Evolutionary conservation across 2,113 vertebrate genomes (phyloP), one percentile per base, ranked within the genome.

Genomic region (Halcyon senegalensis): DNA sequence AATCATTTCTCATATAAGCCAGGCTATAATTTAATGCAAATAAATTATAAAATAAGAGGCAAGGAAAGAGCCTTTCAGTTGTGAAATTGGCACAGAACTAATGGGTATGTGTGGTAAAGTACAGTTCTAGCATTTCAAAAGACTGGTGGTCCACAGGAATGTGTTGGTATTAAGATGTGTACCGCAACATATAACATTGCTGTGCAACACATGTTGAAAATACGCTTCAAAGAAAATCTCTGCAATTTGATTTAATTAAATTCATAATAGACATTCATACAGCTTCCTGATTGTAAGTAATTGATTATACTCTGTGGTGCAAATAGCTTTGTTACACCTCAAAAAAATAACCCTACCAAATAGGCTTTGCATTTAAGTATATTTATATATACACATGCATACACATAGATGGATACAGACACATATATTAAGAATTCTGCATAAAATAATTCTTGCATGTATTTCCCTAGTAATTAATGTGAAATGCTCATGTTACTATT

Each of bases 321-420:
- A 90, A 63, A 35, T 62, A 84, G 59, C n/a, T 93, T 78, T 81
- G 56, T 66, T 96, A 90, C 69, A 83, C 41, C 69, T 97, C 31
- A 74, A 64, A 92, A 92, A 91, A 37, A 20, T 3, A 35, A 46
- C 16, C 35, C 96, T 69, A 44, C 7, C 11, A 39, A 88, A 83
- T 39, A 60, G 31, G 11, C 58, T 96, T 92, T 83, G 50, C 13
- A 73, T 66, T 35, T 66, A 74, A 16, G 25, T 73, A 39, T 18
- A 12, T 16, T 19, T 59, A 69, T 41, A 80, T 41, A 79, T 44
- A 46, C 59, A 85, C 76, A 86, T 84, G 75, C 78, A 90, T 18
- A 82, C 51, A 21, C 1, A 7, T 33, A 39, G 12, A 56, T 46
- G 30, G 11, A 11, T 72, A 67, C 33, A 80, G 37, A 74, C 53